Evolutionary conservation across 2,797 vertebrate genomes (phyloP).

Genomic region (Coluber constrictor): DNA sequence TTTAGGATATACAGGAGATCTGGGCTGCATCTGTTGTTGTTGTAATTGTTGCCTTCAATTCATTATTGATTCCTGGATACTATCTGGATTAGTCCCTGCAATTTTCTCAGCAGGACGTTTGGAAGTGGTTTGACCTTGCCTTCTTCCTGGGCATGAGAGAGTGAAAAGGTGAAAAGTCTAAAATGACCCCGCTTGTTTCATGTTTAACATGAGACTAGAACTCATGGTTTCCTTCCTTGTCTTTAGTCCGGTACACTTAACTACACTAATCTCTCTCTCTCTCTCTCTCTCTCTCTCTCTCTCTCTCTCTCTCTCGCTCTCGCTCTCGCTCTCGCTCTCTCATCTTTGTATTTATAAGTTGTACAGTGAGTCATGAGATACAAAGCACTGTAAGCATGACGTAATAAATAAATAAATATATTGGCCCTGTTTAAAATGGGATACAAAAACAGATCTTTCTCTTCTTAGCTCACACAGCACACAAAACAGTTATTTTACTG

Average conservation of each 20-base stretch:
- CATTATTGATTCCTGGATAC: background rate
- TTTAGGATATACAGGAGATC: background rate
- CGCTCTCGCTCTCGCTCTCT: too few species aligned
- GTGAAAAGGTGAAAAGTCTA: too few species aligned
- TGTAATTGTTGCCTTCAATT: background rate
- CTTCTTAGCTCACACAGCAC: background rate
- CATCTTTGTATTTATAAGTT: background rate
- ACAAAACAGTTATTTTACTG: too few species aligned
- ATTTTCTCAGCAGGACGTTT: background rate
- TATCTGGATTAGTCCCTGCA: background rate
- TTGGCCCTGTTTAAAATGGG: background rate
- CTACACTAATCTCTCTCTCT: too few species aligned
- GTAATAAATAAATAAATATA: background rate
- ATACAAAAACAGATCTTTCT: background rate
- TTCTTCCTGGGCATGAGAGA: background rate
- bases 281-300: too few species aligned
- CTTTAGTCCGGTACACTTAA: too few species aligned
- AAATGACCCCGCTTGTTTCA: too few species aligned
- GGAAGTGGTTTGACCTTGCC: background rate
- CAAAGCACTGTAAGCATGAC: background rate
- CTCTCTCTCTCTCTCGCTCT: too few species aligned
- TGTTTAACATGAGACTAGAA: too few species aligned
- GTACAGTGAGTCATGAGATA: background rate
- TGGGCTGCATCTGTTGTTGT: background rate
- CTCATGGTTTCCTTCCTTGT: too few species aligned